Conservation (phyloP, 1,140 invertebrate genomes). For the Drosophila trapezifrons region DNA sequence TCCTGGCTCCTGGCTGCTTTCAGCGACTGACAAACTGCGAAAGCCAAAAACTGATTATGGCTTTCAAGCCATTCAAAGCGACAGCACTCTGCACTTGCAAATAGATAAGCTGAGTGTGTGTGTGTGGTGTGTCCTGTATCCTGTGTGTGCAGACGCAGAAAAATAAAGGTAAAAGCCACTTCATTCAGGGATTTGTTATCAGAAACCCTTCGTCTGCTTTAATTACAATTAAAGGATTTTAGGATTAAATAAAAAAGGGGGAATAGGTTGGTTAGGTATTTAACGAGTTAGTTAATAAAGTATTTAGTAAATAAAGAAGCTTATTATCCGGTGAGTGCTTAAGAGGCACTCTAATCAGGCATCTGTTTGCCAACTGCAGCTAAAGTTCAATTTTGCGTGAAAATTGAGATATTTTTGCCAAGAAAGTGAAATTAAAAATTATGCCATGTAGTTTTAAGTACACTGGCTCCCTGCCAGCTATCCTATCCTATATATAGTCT, state of each 20-base stretch:
- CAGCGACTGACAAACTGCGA: conserved; percentile 57
- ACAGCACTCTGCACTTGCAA: conserved; percentile 47
- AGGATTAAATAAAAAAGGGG: too few species aligned
- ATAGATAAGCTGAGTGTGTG: conserved; percentile 5
- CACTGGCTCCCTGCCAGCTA: neutral
- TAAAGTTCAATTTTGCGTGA: conserved; percentile 4
- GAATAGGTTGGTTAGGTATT: too few species aligned
- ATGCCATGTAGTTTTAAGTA: too few species aligned
- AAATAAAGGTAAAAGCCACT: neutral
- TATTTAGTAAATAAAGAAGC: too few species aligned
- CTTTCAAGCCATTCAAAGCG: conserved; percentile 54
- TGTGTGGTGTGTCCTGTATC: neutral
- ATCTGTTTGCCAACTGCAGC: conserved; percentile 7
- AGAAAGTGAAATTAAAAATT: conserved; percentile 21
- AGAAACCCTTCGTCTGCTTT: too few species aligned
- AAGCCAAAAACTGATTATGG: conserved; percentile 76
- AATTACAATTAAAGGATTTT: too few species aligned
- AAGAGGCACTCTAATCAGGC: too few species aligned
- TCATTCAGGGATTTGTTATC: too few species aligned
- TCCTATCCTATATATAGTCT: neutral
- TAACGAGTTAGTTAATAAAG: too few species aligned
- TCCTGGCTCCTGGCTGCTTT: conserved; percentile 2
- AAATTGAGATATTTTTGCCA: conserved; percentile 25
- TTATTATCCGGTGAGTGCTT: neutral
- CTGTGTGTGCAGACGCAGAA: conserved; percentile 1